These are phyloP conservation scores for Oncorhynchus mykiss DNA, from an alignment of 2,113 vertebrate species.

Conservation along the genomic window DNA sequence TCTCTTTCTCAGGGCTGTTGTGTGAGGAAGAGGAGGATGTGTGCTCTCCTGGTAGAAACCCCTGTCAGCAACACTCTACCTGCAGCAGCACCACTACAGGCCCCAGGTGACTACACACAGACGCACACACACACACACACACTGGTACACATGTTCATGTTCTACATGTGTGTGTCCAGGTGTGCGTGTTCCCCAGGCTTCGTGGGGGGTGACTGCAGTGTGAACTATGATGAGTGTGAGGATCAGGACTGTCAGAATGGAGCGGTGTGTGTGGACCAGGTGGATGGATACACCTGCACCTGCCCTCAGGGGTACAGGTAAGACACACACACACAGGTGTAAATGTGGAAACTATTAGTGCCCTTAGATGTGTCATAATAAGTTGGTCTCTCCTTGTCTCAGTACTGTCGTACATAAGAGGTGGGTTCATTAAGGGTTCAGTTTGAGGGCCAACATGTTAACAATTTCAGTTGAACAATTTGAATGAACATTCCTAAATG, in stretches of 20 bases:
- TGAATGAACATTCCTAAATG: too few species aligned
- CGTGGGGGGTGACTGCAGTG: constrained; percentile 82
- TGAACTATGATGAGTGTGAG: constrained; percentile 83
- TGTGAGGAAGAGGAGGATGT: constrained; percentile 83
- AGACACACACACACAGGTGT: constrained; percentile 15
- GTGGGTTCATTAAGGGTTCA: too few species aligned
- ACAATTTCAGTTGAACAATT: too few species aligned
- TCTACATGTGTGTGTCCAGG: constrained; percentile 61
- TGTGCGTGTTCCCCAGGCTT: constrained; percentile 87
- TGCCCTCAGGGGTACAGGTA: constrained; percentile 88
- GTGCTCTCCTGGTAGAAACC: constrained; percentile 81
- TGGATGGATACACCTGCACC: constrained; percentile 86
- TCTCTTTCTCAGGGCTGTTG: constrained; percentile 73
- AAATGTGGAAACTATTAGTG: too few species aligned
- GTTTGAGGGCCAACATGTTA: too few species aligned
- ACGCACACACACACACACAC: neutral
- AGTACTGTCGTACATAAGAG: too few species aligned
- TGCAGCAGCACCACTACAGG: constrained; percentile 81
- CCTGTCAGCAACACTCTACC: constrained; percentile 84
- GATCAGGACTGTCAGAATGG: constrained; percentile 89
- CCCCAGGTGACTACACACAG: constrained; percentile 77
- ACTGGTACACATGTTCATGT: neutral
- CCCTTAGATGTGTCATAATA: too few species aligned
- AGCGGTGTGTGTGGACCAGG: constrained; percentile 81
- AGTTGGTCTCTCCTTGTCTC: too few species aligned